These are phyloP conservation scores for Oxycera nigricornis DNA, from an alignment of 2,888 invertebrate genomes.

Conservation along the genomic window DNA sequence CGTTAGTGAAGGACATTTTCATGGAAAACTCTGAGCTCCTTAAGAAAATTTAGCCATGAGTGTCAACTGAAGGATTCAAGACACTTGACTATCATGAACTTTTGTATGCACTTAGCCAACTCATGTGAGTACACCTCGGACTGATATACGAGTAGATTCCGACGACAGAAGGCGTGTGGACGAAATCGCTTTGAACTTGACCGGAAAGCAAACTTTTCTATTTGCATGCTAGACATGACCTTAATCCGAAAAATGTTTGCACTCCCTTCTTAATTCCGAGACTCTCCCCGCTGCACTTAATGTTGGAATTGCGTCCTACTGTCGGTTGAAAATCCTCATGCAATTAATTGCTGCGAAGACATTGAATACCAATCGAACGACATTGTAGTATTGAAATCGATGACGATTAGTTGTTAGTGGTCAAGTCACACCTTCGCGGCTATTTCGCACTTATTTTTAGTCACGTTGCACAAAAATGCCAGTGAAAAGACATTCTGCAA, in stretches of 20 bases:
- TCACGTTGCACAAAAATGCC: background rate
- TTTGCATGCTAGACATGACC: conserved; percentile 24
- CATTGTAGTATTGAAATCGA: background rate
- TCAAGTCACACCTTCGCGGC: background rate
- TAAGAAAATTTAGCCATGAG: too few species aligned
- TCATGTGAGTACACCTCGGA: too few species aligned
- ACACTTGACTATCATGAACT: too few species aligned
- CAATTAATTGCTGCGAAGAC: background rate
- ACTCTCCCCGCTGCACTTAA: background rate
- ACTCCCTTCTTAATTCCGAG: background rate
- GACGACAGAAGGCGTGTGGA: background rate
- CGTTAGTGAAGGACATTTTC: too few species aligned
- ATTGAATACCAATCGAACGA: background rate
- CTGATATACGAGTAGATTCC: too few species aligned
- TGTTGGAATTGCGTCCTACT: background rate
- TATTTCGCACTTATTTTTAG: background rate
- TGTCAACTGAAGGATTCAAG: too few species aligned
- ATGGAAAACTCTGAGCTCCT: too few species aligned
- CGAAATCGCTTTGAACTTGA: background rate
- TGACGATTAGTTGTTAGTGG: background rate
- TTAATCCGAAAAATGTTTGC: conserved; percentile 17
- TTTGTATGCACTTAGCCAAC: too few species aligned
- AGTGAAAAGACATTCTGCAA: background rate
- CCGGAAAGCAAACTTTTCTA: background rate
- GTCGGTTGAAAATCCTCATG: background rate